Conservation (phyloP, 2,797 vertebrate species). For the Crenuchus spilurus region DNA sequence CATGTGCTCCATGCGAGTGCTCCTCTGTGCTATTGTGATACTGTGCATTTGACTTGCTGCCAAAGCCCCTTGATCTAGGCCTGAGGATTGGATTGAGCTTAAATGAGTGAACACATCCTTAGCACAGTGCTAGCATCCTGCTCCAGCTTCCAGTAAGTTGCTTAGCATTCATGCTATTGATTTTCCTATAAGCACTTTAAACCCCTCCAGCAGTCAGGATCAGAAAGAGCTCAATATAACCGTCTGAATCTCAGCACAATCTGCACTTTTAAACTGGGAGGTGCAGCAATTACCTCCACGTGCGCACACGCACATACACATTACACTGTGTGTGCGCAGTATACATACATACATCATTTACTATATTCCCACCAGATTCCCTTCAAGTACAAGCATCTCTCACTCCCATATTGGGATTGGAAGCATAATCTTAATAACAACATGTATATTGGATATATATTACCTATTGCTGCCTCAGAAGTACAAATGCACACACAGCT, state of each 20-base stretch:
- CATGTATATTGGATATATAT: no score
- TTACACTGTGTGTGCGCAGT: neutral
- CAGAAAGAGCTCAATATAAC: conserved; percentile 58
- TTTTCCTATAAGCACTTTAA: conserved; percentile 98
- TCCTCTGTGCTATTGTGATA: conserved; percentile 9
- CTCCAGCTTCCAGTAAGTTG: conserved; percentile 98
- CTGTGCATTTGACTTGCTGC: conserved; percentile 25
- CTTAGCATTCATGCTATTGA: conserved; percentile 98
- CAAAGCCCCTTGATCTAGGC: conserved; percentile 25
- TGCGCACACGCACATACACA: neutral
- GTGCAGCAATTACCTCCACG: conserved; percentile 47
- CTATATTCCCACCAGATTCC: neutral
- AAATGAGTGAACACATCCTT: conserved; percentile 89
- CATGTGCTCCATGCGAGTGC: neutral
- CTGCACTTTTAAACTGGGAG: conserved; percentile 53
- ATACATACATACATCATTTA: neutral
- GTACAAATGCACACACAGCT: no score
- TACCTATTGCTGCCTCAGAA: no score
- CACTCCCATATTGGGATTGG: no score
- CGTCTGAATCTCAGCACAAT: conserved; percentile 51
- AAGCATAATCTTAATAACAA: no score
- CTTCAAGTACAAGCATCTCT: neutral
- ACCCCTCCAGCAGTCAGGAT: conserved; percentile 72
- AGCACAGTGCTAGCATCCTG: conserved; percentile 90
- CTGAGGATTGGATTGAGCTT: conserved; percentile 62